Conservation (phyloP, 2,888 invertebrate genomes). For the Liopterus haemorrhoidalis region DNA sequence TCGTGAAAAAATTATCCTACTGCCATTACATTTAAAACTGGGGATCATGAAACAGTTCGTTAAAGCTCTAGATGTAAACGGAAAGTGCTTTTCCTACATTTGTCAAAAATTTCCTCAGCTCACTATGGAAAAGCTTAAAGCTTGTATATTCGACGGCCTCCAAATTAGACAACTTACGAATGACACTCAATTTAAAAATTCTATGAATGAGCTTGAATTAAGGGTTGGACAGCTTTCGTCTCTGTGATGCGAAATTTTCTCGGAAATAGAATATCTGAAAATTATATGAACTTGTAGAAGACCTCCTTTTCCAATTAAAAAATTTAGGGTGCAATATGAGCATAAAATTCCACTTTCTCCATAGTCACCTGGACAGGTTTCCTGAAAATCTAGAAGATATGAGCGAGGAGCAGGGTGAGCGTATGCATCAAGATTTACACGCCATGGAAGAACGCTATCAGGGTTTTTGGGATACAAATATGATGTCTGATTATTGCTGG, state of each 20-base stretch:
- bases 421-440: no score
- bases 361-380: no score
- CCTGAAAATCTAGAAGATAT: no score
- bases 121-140: conserved; percentile 29
- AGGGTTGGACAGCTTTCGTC: conserved; percentile 18
- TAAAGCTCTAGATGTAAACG: conserved; percentile 28
- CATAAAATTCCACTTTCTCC: no score
- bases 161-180: conserved; percentile 22
- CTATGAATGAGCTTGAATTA: conserved; percentile 16
- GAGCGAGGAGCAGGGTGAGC: no score
- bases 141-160: conserved; percentile 27
- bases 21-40: conserved; percentile 33
- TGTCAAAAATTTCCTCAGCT: conserved; percentile 25
- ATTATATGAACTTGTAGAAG: no score
- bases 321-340: no score
- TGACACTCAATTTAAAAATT: conserved; percentile 8
- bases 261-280: conserved; percentile 8
- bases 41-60: conserved; percentile 34
- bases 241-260: conserved; percentile 15
- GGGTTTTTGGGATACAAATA: no score
- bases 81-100: conserved; percentile 25
- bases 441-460: no score
- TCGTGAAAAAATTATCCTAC: conserved; percentile 26
- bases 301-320: no score
- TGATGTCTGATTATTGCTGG: no score